Percentiles rank a stretch among this genome's conserved stretches.
Evolutionary conservation across 2,113 vertebrate genomes (phyloP).

Genomic region (Neolamprologus toae): DNA sequence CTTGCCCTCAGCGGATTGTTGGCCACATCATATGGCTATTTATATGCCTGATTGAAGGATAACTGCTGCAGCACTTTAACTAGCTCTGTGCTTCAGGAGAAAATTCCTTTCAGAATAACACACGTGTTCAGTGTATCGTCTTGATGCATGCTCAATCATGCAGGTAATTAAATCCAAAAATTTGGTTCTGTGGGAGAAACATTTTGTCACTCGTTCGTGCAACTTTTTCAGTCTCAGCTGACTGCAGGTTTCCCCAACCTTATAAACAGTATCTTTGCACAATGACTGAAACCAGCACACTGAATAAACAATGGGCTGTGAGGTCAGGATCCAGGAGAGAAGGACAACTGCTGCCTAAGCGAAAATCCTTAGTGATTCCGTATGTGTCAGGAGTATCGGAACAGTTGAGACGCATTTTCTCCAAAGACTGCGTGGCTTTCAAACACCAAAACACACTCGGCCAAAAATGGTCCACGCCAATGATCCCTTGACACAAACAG

Average conservation of each 20-base stretch:
- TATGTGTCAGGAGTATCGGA: not conserved
- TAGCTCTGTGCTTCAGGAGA: not conserved
- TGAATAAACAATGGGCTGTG: not conserved
- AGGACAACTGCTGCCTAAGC: not conserved
- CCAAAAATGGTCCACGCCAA: not conserved
- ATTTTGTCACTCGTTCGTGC: rapidly evolving
- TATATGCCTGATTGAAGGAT: constrained; percentile 36
- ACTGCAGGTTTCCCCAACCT: not conserved
- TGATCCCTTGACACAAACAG: not conserved
- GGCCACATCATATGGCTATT: constrained; percentile 13
- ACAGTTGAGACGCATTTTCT: rapidly evolving
- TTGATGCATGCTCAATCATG: not conserved
- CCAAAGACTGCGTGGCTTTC: not conserved
- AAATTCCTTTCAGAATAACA: not conserved
- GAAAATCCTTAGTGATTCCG: not conserved
- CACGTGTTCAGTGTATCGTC: not conserved
- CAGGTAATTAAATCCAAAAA: not conserved
- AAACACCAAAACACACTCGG: not conserved
- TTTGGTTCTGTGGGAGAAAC: not conserved
- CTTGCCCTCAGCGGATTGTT: constrained; percentile 2
- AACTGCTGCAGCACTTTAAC: not conserved
- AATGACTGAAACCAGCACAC: not conserved
- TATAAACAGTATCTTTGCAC: not conserved
- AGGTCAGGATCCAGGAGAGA: not conserved
- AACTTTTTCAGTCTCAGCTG: not conserved